Evolutionary conservation across 2,888 invertebrate genomes (phyloP).

Genomic region (Pristionchus mayeri): DNA sequence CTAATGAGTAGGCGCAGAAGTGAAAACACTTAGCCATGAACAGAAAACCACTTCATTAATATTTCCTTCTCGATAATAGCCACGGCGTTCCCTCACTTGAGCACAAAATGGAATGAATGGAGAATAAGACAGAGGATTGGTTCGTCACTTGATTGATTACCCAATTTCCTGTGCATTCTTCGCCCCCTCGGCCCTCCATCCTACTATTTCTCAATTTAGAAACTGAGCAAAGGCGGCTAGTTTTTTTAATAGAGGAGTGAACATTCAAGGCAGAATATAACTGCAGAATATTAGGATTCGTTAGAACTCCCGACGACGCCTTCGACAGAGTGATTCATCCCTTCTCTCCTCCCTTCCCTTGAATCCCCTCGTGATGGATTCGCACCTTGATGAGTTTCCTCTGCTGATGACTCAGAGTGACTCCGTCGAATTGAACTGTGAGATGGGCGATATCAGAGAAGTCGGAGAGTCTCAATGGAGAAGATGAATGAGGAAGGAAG

Average conservation of each 20-base stretch:
- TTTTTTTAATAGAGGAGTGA: no score
- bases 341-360: no score
- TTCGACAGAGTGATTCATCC: no score
- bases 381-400: slow-evolving; percentile 46
- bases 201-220: slow-evolving; percentile 12
- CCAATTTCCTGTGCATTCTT: slow-evolving; percentile 36
- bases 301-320: no score
- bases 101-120: background rate
- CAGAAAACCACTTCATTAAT: background rate
- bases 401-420: slow-evolving; percentile 29
- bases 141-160: slow-evolving; percentile 19
- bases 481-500: slow-evolving; percentile 27
- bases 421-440: slow-evolving; percentile 47
- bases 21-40: slow-evolving; percentile 13
- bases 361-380: no score
- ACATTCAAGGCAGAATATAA: no score
- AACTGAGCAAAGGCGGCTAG: no score
- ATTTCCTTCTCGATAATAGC: background rate
- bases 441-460: slow-evolving; percentile 50
- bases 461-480: slow-evolving; percentile 40
- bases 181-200: background rate
- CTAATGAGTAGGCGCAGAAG: background rate
- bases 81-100: background rate
- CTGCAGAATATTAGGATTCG: no score
- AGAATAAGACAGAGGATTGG: background rate